These are phyloP conservation scores for Opisthograptis luteolata DNA, from an alignment of 2,888 invertebrate genomes.

Conservation along the genomic window DNA sequence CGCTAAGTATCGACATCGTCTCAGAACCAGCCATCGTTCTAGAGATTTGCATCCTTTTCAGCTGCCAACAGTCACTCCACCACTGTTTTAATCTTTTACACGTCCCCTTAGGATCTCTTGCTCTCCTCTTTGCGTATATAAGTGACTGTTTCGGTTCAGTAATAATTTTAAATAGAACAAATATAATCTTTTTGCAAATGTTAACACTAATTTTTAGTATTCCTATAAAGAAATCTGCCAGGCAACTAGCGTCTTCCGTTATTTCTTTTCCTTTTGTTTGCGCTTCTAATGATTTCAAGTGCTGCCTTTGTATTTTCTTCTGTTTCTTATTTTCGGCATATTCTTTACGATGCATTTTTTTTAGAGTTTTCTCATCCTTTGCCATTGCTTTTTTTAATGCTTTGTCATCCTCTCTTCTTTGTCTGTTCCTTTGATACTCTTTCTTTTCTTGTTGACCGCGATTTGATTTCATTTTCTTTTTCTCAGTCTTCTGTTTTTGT, in stretches of 20 bases:
- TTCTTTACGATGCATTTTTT: constrained; percentile 31
- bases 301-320: constrained; percentile 30
- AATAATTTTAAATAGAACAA: constrained; percentile 35
- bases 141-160: constrained; percentile 44
- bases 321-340: constrained; percentile 30
- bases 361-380: constrained; percentile 28
- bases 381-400: constrained; percentile 18
- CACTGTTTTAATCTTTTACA: constrained; percentile 34
- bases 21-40: constrained; percentile 48
- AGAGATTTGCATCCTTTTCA: constrained; percentile 47
- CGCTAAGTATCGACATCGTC: constrained; percentile 43
- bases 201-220: constrained; percentile 35
- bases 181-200: constrained; percentile 25
- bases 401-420: background rate
- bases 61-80: constrained; percentile 35
- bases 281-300: constrained; percentile 35
- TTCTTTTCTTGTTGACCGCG: constrained; percentile 6
- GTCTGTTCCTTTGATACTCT: background rate
- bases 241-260: constrained; percentile 42
- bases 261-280: constrained; percentile 37
- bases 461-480: background rate
- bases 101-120: constrained; percentile 42
- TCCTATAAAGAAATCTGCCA: constrained; percentile 45
- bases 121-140: constrained; percentile 38
- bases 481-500: too few species aligned